Evolutionary conservation across 2,113 vertebrate genomes (phyloP), one percentile per base, ranked within the genome.

Genomic region (Lamprologus callipterus): DNA sequence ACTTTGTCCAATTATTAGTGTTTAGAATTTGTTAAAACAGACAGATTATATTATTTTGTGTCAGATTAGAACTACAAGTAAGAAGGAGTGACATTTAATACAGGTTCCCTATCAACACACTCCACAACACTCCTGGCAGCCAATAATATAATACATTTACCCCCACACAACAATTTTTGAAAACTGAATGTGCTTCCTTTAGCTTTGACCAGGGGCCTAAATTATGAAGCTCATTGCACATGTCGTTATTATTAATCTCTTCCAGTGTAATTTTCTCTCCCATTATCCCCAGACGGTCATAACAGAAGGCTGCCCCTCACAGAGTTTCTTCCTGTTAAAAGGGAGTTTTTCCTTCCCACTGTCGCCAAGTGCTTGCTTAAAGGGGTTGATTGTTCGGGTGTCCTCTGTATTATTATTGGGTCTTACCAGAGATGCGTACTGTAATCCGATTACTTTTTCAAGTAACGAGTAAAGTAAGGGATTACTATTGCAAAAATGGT

Each of bases 31-130:
- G 37, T 45, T 65, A 13, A 65, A 13, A 5, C 10, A 21, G 19
- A 65, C 68, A 73, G 26, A 73, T 26, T 17, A 45, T 45, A 0
- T 73, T 23, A 17, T 45, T 45, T 26, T 73, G 21, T 17, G 5
- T 17, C 68, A 17, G 0, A 26, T 45, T 47, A 3, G 21, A 75
- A 75, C 9, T 0, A 47, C 2, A 0, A 47, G 9, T 75, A 75
- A 75, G n/a, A 42, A 23, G 14, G 4, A 47, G 26, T 11, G 23
- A 47, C 37, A 28, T 45, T 2, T 17, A 47, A 73, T 45, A 10
- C 21, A 45, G 40, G 65, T 14, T 13, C 12, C 63, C 65, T 70
- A 42, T 23, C 37, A 75, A 16, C 6, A 26, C 6, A 17, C 42
- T 28, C 42, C 70, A 28, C 40, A 47, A 47, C 6, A 11, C 40